phyloP scores from a whole-genome alignment of 2,888 invertebrate genomes.

The Euplexia lucipara region DNA sequence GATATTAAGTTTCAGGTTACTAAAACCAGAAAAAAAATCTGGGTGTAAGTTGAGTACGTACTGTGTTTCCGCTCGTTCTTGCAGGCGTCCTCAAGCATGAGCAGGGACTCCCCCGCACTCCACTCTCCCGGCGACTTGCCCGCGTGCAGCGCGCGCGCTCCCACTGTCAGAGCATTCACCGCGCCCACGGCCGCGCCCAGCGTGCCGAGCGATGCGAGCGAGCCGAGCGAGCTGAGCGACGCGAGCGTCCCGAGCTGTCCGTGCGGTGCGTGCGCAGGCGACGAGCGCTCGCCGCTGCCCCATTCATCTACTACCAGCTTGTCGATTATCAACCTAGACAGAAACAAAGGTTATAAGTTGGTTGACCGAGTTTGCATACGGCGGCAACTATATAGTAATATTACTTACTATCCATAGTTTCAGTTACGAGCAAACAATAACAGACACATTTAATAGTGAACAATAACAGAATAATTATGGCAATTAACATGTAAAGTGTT shows the following conservation, averaged over 20 bases:
- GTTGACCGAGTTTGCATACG: background rate
- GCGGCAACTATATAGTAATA: too few relatives aligned
- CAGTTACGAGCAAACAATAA: background rate
- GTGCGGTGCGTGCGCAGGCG: slow-evolving; percentile 43
- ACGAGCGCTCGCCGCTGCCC: slow-evolving; percentile 72
- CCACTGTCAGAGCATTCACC: slow-evolving; percentile 44
- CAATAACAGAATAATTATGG: too few relatives aligned
- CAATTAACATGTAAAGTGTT: background rate
- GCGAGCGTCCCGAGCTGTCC: slow-evolving; percentile 46
- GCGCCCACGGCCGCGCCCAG: slow-evolving; percentile 45
- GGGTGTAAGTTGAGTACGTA: slow-evolving; percentile 64
- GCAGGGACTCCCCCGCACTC: slow-evolving; percentile 87
- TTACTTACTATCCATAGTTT: background rate
- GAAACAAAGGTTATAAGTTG: slow-evolving; percentile 1
- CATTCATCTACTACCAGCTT: slow-evolving; percentile 83
- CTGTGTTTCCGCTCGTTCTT: slow-evolving; percentile 88
- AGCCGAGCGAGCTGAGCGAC: slow-evolving; percentile 30
- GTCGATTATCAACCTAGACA: slow-evolving; percentile 86
- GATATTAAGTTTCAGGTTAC: too few relatives aligned
- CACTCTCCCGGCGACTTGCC: slow-evolving; percentile 88
- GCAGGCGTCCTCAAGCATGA: slow-evolving; percentile 88
- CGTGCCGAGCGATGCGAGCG: slow-evolving; percentile 29
- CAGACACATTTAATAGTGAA: too few relatives aligned
- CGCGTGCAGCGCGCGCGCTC: slow-evolving; percentile 78
- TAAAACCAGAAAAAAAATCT: too few relatives aligned